phyloP scores from a whole-genome alignment of 2,113 vertebrate genomes.

The Pomatostomus ruficeps region DNA sequence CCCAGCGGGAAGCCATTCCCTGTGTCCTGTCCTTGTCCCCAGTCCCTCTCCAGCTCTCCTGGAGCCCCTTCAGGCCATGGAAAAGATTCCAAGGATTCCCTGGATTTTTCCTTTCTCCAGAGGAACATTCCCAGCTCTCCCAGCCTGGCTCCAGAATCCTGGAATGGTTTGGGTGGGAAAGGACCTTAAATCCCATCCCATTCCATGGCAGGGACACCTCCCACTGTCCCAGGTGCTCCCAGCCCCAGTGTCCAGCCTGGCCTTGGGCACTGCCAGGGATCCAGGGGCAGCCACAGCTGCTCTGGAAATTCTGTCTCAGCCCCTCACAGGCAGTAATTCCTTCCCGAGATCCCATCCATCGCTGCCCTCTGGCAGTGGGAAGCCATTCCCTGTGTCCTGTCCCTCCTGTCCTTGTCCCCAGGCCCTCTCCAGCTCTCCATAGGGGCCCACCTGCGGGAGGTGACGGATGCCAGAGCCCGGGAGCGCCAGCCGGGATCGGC shows the following conservation, averaged over 20 bases:
- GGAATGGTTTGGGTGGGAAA: too few relatives aligned
- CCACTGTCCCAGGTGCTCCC: accelerated
- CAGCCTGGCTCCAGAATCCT: too few relatives aligned
- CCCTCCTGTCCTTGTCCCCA: background rate
- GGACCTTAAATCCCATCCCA: too few relatives aligned
- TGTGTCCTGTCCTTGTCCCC: too few relatives aligned
- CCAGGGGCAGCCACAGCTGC: background rate
- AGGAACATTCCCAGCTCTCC: too few relatives aligned
- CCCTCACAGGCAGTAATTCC: accelerated
- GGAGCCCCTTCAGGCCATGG: too few relatives aligned
- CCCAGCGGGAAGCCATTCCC: too few relatives aligned
- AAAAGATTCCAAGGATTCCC: too few relatives aligned
- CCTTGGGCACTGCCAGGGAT: background rate
- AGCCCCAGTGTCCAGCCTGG: accelerated
- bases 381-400: background rate
- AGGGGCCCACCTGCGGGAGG: background rate
- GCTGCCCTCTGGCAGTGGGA: background rate
- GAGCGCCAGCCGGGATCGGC: background rate
- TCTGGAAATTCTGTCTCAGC: background rate
- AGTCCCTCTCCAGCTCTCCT: too few relatives aligned
- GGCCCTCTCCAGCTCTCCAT: background rate
- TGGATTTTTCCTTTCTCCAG: too few relatives aligned
- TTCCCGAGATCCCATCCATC: background rate
- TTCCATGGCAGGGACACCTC: background rate
- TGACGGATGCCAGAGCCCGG: accelerated